phyloP scores from a whole-genome alignment of 2,797 vertebrate genomes.

The Bucorvus abyssinicus region DNA sequence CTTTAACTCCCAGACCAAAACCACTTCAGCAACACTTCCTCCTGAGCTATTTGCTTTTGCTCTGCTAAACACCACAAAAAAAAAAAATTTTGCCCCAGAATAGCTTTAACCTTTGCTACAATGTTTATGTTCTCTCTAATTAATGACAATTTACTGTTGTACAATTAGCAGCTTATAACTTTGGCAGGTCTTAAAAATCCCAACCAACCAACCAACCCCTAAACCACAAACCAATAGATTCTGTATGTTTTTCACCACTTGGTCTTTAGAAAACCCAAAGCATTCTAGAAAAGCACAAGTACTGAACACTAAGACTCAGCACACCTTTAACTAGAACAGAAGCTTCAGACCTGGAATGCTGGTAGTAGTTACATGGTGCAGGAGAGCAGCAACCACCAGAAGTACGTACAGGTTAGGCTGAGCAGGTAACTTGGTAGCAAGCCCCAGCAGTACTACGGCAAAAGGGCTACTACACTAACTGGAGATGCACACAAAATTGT shows the following conservation, averaged over 20 bases:
- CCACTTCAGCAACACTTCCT: not conserved
- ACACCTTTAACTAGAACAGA: not conserved
- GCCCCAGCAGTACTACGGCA: not conserved
- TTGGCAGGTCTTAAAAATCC: not conserved
- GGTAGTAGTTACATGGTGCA: not conserved
- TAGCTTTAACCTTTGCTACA: not conserved
- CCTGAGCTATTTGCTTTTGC: not conserved
- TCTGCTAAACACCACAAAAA: not conserved
- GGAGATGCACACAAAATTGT: not conserved
- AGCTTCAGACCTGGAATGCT: not conserved
- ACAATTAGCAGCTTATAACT: not conserved
- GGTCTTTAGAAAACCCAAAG: not conserved
- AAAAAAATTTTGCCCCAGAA: not conserved
- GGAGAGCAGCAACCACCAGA: not conserved
- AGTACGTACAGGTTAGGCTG: not conserved
- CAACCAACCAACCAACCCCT: not conserved
- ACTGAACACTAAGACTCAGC: not conserved
- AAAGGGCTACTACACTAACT: not conserved
- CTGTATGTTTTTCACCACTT: not conserved
- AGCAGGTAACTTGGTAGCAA: not conserved
- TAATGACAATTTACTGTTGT: not conserved
- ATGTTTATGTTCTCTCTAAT: not conserved
- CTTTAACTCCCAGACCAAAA: not conserved
- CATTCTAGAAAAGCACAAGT: not conserved
- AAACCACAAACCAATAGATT: not conserved